These are phyloP conservation scores for Drosophila repleta DNA, from an alignment of 1,140 invertebrate genomes.

Conservation along the genomic window DNA sequence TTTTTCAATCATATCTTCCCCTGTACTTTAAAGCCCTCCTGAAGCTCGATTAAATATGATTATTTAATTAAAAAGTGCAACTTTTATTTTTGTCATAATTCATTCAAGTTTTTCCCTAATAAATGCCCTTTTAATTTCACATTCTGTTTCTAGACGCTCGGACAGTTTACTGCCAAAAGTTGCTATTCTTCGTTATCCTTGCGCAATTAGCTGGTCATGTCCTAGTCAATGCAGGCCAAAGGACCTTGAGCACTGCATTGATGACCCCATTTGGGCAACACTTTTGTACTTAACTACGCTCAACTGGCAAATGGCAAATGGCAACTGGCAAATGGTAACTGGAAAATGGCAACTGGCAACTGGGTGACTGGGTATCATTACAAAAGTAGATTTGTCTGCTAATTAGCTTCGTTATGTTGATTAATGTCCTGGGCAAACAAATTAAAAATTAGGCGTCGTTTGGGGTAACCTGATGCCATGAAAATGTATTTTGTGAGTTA, in stretches of 20 bases:
- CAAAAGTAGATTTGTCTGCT: slow-evolving; percentile 33
- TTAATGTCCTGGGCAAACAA: slow-evolving; percentile 32
- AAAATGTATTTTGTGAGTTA: slow-evolving; percentile 2
- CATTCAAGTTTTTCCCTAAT: no score
- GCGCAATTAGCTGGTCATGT: not conserved
- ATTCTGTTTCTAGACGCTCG: not conserved
- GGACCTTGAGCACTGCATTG: slow-evolving; percentile 13
- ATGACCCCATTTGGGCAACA: slow-evolving; percentile 13
- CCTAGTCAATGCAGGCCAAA: not conserved
- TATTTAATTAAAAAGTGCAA: no score
- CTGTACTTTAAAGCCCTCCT: no score
- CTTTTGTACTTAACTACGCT: not conserved
- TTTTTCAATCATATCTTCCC: no score
- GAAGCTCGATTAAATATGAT: no score
- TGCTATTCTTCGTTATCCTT: not conserved
- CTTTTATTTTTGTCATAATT: no score
- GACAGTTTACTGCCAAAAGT: not conserved
- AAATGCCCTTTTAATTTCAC: no score
- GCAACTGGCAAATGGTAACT: not conserved
- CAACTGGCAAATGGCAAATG: not conserved
- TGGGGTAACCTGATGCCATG: slow-evolving; percentile 23
- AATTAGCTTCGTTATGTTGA: slow-evolving; percentile 56
- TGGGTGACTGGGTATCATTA: slow-evolving; percentile 4
- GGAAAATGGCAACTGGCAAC: not conserved
- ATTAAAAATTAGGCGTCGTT: slow-evolving; percentile 35